Evolutionary conservation across 1,140 invertebrate genomes (phyloP).

Genomic region (Papilio helenus): DNA sequence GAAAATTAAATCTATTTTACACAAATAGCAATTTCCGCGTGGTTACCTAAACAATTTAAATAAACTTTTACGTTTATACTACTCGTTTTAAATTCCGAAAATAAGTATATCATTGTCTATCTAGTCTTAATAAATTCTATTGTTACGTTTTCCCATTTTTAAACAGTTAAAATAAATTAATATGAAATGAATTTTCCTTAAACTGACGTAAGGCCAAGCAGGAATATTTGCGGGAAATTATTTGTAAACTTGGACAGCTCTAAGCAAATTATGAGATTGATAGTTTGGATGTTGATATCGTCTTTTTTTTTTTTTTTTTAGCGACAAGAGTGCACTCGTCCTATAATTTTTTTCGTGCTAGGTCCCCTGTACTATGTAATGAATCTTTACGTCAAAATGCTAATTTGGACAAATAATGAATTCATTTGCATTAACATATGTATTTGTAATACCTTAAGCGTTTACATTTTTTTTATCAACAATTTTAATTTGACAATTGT

Average conservation of each 20-base stretch:
- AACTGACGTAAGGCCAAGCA: neutral
- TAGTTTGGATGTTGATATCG: too few relatives aligned
- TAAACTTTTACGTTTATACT: neutral
- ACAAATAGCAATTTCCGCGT: neutral
- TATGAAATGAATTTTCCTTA: neutral
- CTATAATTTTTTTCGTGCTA: too few relatives aligned
- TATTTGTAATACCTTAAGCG: neutral
- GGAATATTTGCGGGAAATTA: too few relatives aligned
- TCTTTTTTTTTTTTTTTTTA: too few relatives aligned
- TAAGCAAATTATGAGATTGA: too few relatives aligned
- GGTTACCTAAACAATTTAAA: neutral
- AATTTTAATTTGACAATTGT: neutral
- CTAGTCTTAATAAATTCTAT: neutral
- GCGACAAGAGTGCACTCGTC: too few relatives aligned
- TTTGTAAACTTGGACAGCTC: too few relatives aligned
- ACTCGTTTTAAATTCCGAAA: neutral
- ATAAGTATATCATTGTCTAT: neutral
- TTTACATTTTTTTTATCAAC: neutral
- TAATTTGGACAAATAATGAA: neutral
- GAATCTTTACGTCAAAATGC: neutral
- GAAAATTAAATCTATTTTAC: too few relatives aligned
- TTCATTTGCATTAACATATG: neutral
- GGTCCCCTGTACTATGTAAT: neutral
- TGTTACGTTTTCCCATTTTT: too few relatives aligned
- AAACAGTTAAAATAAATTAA: too few relatives aligned